Evolutionary conservation across 2,113 vertebrate species (phyloP), one percentile per base, ranked within the genome.

Genomic region (Zosterops hypoxanthus): DNA sequence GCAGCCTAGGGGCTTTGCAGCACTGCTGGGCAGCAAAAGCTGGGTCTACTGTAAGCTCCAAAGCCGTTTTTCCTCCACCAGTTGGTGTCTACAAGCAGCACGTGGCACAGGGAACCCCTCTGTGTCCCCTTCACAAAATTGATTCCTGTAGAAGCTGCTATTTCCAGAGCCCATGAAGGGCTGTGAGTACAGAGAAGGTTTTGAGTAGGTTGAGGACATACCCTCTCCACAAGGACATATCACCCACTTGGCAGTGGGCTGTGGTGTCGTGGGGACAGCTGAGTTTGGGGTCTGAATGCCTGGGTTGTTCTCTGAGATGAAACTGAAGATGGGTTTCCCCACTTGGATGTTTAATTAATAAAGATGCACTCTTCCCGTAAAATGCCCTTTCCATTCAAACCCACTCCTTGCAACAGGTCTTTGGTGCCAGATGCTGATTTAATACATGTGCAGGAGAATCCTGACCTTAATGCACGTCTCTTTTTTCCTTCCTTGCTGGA

Each of bases 401-500:
- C 50, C 9, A 2, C 11, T 86, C 29, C 12, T 66, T 77, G 55
- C 59, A 83, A 86, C 39, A 73, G 79, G 64, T 66, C 71, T 94
- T 23, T 1, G 0, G 50, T 63, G 78, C 77, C 78, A 76, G 63
- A 39, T 79, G 46, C 61, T 82, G 61, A 65, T 89, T 91, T 94
- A 89, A 73, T 20, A 47, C 12, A 21, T 11, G 18, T 71, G n/a
- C 82, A 70, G 78, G 53, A 91, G 78, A 79, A 95, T 90, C 33
- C 82, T 85, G 84, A 88, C 68, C 57, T 83, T 91, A 92, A 86
- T 76, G 49, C 68, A 33, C 39, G 33, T 56, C 11, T 85, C 28
- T 79, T 89, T 84, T 55, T 64, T 66, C 7, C 53, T 80, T 11
- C 24, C 17, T 95, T 90, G 61, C 92, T 88, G 42, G 34, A 89